phyloP scores from a whole-genome alignment of 2,888 invertebrate genomes.

The Argyresthia goedartella region DNA sequence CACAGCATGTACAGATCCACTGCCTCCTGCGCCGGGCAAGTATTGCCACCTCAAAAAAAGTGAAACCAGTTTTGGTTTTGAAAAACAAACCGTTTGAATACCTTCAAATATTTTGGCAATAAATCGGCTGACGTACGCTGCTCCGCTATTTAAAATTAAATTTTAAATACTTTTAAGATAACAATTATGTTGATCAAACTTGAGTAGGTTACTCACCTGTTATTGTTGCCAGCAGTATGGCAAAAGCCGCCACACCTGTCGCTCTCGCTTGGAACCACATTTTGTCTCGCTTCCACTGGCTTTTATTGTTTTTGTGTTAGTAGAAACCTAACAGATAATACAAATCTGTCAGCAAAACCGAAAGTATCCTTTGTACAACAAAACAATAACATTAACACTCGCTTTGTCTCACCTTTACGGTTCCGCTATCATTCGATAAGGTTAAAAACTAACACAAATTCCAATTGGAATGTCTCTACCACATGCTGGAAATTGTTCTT shows the following conservation, averaged over 20 bases:
- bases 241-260: slow-evolving; percentile 64
- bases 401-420: slow-evolving; percentile 48
- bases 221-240: slow-evolving; percentile 53
- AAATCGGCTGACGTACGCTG: too few relatives aligned
- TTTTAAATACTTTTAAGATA: not conserved
- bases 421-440: slow-evolving; percentile 40
- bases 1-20: not conserved
- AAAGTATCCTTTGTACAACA: slow-evolving; percentile 32
- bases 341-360: slow-evolving; percentile 39
- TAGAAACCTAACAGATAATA: slow-evolving; percentile 48
- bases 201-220: slow-evolving; percentile 40
- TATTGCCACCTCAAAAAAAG: slow-evolving; percentile 23
- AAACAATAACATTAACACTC: slow-evolving; percentile 58
- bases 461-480: slow-evolving; percentile 40
- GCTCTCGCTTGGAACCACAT: slow-evolving; percentile 53
- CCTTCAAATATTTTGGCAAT: not conserved
- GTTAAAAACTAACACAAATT: slow-evolving; percentile 50
- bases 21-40: slow-evolving; percentile 15
- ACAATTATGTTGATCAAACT: not conserved
- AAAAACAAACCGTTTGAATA: not conserved
- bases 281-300: slow-evolving; percentile 60
- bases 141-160: too few relatives aligned
- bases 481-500: slow-evolving; percentile 28
- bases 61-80: slow-evolving; percentile 11
- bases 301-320: slow-evolving; percentile 27